Evolutionary conservation across 2,888 invertebrate species (phyloP), one percentile per base, ranked within the genome.

Genomic region (Dynastes hyllus): DNA sequence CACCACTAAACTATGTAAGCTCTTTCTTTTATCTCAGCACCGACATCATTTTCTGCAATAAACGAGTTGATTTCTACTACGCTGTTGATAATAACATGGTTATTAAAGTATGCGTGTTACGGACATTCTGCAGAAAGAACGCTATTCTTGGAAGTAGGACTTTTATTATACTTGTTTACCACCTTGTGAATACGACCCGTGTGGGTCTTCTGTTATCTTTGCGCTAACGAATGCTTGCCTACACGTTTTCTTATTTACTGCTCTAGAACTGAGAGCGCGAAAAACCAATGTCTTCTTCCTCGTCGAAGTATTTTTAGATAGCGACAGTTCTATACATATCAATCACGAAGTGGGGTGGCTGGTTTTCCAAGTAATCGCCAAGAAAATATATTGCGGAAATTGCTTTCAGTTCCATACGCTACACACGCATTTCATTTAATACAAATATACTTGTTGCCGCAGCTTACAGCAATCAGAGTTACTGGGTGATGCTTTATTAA

Each of bases 41-140:
- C 66, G n/a, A 45, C 66, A 67, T 50, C 16, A 67, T 40, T 67
- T 67, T 40, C 66, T 67, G 66, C 66, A 22, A 16, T 67, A 67
- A 67, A 67, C 66, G 40, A 45, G 40, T 16, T 67, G 66, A 37
- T 22, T 45, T 67, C 45, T 16, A 11, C 66, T 45, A 16, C 16
- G 22, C 45, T 40, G 22, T 8, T 5, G 16, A 67, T 67, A 67
- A 67, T 67, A 67, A 45, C 45, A 40, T 45, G 16, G 45, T 67
- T n/a, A 67, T 67, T 67, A 67, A 67, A 67, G 45, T 67, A 45
- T 45, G 27, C 66, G 45, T 67, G 66, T 45, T 45, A 63, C 55
- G 55, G 55, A 22, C 40, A 67, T 16, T 45, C 40, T 11, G n/a
- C 9, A 22, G 22, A 22, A 22, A 58, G 9, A 22, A 58, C 22